These are phyloP conservation scores for Paramormyrops kingsleyae DNA, from an alignment of 2,113 vertebrate species.

Conservation along the genomic window DNA sequence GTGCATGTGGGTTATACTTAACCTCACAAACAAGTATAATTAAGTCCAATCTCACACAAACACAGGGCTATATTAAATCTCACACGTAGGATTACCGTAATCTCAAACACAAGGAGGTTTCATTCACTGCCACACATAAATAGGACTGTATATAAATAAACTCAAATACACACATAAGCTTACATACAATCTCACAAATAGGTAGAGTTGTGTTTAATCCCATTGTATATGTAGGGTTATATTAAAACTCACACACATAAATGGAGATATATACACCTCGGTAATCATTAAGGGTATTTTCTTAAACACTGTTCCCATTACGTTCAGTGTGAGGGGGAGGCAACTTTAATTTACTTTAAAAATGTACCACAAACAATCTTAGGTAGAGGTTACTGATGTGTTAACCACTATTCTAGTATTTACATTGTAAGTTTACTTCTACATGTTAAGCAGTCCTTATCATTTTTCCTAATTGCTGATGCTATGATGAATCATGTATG, in stretches of 20 bases:
- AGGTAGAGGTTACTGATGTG: not conserved
- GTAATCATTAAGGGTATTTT: not conserved
- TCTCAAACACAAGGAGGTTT: not conserved
- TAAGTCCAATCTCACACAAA: conserved; percentile 14
- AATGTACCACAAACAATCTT: not conserved
- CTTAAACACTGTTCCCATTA: conserved; percentile 24
- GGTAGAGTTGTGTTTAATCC: conserved; percentile 16
- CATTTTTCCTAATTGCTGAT: not conserved
- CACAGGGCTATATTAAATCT: not conserved
- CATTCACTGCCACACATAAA: conserved; percentile 8
- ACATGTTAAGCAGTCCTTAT: not conserved
- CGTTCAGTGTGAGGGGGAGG: not conserved
- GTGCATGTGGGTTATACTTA: not conserved
- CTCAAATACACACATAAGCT: not conserved
- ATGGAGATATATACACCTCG: not conserved
- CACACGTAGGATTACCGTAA: not conserved
- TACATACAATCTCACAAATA: conserved; percentile 17
- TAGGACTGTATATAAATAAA: not conserved
- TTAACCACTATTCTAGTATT: not conserved
- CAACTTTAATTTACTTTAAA: not conserved
- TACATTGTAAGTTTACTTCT: not conserved
- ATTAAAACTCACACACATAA: not conserved
- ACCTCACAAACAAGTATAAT: not conserved
- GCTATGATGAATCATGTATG: not conserved
- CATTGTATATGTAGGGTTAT: not conserved